Base-by-base conservation (phyloP, 1,140 invertebrate species). In the Formica selysi region DNA sequence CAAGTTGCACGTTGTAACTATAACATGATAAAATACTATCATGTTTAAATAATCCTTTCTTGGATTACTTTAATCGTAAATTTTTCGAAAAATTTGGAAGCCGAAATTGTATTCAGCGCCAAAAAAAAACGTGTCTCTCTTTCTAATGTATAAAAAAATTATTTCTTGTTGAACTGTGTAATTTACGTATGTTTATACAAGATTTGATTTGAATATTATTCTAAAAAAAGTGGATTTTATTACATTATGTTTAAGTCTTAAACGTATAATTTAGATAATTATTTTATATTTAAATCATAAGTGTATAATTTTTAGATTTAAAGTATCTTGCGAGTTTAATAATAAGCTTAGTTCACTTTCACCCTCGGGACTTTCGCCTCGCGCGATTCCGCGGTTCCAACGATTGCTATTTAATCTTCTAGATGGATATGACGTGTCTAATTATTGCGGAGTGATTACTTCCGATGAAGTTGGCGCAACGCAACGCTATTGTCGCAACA, bases 371-470 rank as follows among this genome's bases (percentile, higher is more conserved):
- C 44, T 48, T n/a, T 54, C 5, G 22, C n/a, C 26, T 71, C 36
- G 16, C 16, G 48, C 13, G 11, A 71, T 80, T 80, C 10, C 0
- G 10, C 10, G 19, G n/a, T 51, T 13, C 22, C 6, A 81, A 71
- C 29, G 19, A 19, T 71, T 7, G 76, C 41, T 19, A 36, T 44
- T 32, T 73, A 71, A 73, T 73, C 68, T 73, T 32, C 54, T 22
- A 68, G 26, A 44, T 80, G 48, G 36, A 5, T 51, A 4, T 79
- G 73, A 78, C 70, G n/a, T 44, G 67, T 51, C 22, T 61, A 48
- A 87, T 83, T 85, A 89, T 88, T 85, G 51, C 61, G 16, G 19
- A 81, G 70, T 73, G 54, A 81, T 81, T 81, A 32, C 79, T 73
- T 73, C 54, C 36, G 38, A 19, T 19, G 16, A 81, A 80, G 64